Evolutionary conservation across 2,888 invertebrate genomes (phyloP), one percentile per base, ranked within the genome.

Genomic region (Plebejus melissa): DNA sequence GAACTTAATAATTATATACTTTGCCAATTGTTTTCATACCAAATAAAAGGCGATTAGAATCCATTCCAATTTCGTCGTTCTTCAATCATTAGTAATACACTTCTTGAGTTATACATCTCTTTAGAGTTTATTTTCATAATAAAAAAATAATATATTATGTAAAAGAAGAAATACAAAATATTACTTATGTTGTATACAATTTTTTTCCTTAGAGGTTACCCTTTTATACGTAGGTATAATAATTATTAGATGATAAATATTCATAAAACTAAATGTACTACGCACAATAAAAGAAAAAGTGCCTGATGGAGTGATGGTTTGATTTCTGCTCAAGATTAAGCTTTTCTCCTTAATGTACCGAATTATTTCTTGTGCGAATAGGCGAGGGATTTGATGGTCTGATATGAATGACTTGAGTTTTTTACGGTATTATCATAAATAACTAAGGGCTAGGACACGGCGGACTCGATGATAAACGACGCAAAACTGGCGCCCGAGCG

Each of bases 391-490:
- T 81, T 79, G 76, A 79, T 70, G 36, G 78, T 79, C 81, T 78
- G 80, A 82, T 82, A 84, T 82, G 82, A 83, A 84, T 84, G 82
- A 83, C 82, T 80, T 80, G 82, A 82, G 79, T 82, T 85, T 82
- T 82, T 83, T 83, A 83, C 80, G 82, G 80, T 80, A 80, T 85
- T 84, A 85, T 85, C 84, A 89, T 88, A 88, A 88, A 89, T 88
- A 89, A 88, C 82, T 86, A 86, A 87, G 85, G 86, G 85, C 80
- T 85, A 84, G 86, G 86, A 86, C 85, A 85, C 82, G 83, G 85
- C 83, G 82, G 83, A 87, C 86, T 87, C 84, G 86, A 92, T 93
- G 91, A 93, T 91, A 91, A 92, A 93, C 87, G 91, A 91, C 83
- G 83, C 79, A 76, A 81, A 87, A 87, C 79, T 81, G 90, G 91